Evolutionary conservation across 2,113 vertebrate species (phyloP), one percentile per base, ranked within the genome.

Genomic region (Saguinus midas): DNA sequence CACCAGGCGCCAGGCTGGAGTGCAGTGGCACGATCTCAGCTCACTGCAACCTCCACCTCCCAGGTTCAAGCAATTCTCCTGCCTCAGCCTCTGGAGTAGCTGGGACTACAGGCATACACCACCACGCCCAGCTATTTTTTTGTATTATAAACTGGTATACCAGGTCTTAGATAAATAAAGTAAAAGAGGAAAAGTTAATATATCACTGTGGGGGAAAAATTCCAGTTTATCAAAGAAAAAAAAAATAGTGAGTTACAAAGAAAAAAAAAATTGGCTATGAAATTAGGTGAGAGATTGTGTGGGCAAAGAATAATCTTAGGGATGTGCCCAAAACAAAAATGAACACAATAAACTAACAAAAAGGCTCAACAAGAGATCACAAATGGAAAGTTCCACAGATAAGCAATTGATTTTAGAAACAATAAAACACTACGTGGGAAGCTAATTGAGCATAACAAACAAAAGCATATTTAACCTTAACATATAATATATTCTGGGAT

Each of bases 401-500:
- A 90, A 96, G 64, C 4, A 87, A 70, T 29, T 85, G 29, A 11
- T 87, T 93, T 96, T 68, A 97, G 95, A 81, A 96, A 85, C 48
- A 89, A 48, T 40, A 45, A 43, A 78, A 91, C 14, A 50, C 17
- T 86, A 45, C 75, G 4, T 86, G 27, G 48, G 25, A 87, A 82
- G 92, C 20, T 9, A 89, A 68, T 12, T 20, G 40, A 87, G 23
- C 23, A 84, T 2, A 64, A 76, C 35, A 93, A 97, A 64, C 43
- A 27, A 91, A 83, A 93, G 13, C 0, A 48, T 50, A 9, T 92
- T 90, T 88, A 94, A 81, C 1, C 4, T 93, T 96, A 66, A 35
- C 4, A 40, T 81, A 18, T n/a, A 88, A 55, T 45, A 76, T 78
- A 21, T 32, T 10, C 57, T 87, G 37, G 18, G 90, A 29, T 55